A percentile compares a stretch with the other conserved stretches of the same genome.
Conservation (phyloP, 2,797 vertebrate species). For the Hydrolagus colliei region DNA sequence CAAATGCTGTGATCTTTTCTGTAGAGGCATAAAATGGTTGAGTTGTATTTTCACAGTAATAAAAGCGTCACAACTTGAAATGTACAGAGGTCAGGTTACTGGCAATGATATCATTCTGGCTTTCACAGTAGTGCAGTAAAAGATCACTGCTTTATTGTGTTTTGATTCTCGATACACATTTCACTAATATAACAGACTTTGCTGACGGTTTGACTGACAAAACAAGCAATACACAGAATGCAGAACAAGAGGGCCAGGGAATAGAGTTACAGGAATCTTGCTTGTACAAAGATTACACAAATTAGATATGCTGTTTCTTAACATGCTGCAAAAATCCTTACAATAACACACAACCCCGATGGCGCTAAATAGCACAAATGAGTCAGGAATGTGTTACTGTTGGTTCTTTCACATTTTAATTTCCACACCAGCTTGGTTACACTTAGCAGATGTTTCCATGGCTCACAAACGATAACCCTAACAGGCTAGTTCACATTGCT, state of each 20-base stretch:
- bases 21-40: background rate
- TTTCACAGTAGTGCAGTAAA: background rate
- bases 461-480: background rate
- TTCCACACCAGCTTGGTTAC: background rate
- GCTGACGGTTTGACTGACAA: background rate
- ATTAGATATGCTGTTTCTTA: background rate
- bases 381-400: background rate
- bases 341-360: background rate
- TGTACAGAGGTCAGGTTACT: background rate
- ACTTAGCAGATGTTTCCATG: background rate
- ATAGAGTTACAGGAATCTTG: background rate
- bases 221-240: background rate
- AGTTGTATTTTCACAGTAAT: background rate
- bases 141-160: background rate
- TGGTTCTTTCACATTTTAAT: background rate
- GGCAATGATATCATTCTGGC: background rate
- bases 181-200: background rate
- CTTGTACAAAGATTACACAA: background rate
- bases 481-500: too few species aligned
- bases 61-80: background rate
- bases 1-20: background rate
- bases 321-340: constrained; percentile 2
- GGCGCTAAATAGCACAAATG: background rate
- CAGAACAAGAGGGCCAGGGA: background rate
- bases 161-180: background rate